Conservation (phyloP, 2,797 vertebrate species). For the Alca torda region DNA sequence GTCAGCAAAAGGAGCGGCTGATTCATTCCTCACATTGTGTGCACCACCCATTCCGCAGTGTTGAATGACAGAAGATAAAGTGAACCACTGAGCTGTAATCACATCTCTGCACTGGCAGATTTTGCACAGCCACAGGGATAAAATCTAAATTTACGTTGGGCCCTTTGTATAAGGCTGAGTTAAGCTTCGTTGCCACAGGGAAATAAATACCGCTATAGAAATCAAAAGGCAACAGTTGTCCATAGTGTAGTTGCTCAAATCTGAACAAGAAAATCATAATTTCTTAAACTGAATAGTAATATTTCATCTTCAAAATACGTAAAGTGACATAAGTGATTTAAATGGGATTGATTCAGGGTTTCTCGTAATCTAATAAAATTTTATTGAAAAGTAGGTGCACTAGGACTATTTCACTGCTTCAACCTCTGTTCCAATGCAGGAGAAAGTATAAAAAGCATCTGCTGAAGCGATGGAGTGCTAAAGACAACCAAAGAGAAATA, state of each 20-base stretch:
- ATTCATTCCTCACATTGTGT: neutral
- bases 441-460: neutral
- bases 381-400: neutral
- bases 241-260: neutral
- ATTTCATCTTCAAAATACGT: neutral
- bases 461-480: neutral
- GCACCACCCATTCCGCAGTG: neutral
- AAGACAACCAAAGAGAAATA: neutral
- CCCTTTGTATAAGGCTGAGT: neutral
- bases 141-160: constrained; percentile 16
- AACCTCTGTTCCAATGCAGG: neutral
- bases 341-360: accelerated
- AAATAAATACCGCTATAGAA: neutral
- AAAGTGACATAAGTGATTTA: neutral
- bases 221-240: neutral
- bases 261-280: neutral
- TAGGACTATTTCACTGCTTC: neutral
- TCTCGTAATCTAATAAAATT: neutral
- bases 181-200: neutral
- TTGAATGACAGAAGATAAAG: constrained; percentile 16
- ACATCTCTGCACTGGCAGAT: neutral
- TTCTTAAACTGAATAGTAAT: neutral
- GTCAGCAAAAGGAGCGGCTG: neutral
- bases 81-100: constrained; percentile 30
- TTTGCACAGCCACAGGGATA: constrained; percentile 17